Base-by-base conservation (phyloP, 2,113 vertebrate species). In the Potamarius usumacintae region DNA sequence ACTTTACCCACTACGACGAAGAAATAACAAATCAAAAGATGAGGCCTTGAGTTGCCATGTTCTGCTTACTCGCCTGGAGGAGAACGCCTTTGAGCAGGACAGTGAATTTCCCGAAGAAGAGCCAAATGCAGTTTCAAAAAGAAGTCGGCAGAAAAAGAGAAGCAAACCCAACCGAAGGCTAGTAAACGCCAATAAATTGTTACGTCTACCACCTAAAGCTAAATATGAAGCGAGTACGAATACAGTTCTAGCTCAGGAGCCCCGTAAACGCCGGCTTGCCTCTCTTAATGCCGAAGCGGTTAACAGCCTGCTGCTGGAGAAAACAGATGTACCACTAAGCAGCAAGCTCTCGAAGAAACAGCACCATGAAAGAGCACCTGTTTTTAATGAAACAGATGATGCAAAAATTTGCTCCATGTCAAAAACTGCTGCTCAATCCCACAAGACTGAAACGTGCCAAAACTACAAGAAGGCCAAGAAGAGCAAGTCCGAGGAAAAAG, bases 241-340 rank as follows among this genome's bases (percentile, higher is more conserved):
- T 72, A n/a, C 62, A 78, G 55, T 20, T 60, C 0, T 85, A 85
- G 62, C 88, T 85, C 12, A 80, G 53, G 96, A 97, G 90, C 97
- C 97, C 50, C 96, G 98, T 63, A 98, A 98, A 80, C 96, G 98
- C 18, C 93, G 98, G 2, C 91, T 99, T 84, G 98, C 98, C n/a
- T 99, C 98, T 15, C 96, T 99, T 34, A 99, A 99, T 0, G 98
- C 98, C 0, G 98, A 99, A 92, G 98, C 97, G 0, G 96, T 99
- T 15, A 99, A 99, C 93, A 98, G 97, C 84, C 92, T 99, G 42
- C 95, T 99, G 25, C 95, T 99, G 0, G 97, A 98, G 83, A 96
- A 97, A 82, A 93, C 92, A 0, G 87, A 95, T 0, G 96, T 97
- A 5, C 90, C 93, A 22, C 83, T 88, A 0, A 89, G 92, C 30